Evolutionary conservation across 53 echinoderm and acorn worm species (phyloP).

Genomic region (Crossaster papposus): DNA sequence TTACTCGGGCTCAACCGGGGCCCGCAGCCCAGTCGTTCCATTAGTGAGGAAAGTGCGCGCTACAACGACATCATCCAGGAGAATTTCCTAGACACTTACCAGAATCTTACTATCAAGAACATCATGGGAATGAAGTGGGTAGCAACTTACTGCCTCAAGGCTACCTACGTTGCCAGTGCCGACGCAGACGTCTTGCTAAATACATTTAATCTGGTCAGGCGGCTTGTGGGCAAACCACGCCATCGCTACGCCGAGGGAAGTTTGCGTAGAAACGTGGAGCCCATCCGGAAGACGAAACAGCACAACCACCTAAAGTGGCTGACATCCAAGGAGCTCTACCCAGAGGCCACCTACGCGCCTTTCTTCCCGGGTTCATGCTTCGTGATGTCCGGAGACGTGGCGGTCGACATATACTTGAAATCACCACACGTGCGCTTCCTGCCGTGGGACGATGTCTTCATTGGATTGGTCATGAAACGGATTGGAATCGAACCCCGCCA

Average conservation of each 20-base stretch:
- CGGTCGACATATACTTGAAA: not conserved
- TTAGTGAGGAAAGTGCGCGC: slow-evolving; percentile 28
- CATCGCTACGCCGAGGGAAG: too few relatives aligned
- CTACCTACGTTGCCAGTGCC: slow-evolving; percentile 26
- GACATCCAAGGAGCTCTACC: too few relatives aligned
- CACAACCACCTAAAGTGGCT: too few relatives aligned
- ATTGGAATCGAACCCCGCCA: slow-evolving; percentile 23
- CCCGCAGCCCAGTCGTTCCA: not conserved
- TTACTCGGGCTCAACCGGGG: slow-evolving; percentile 5
- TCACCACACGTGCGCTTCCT: slow-evolving; percentile 38
- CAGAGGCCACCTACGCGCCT: too few relatives aligned
- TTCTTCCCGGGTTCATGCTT: too few relatives aligned
- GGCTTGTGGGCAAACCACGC: too few relatives aligned
- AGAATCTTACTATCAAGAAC: slow-evolving; percentile 41
- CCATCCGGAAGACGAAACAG: not conserved
- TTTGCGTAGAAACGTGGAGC: slow-evolving; percentile 4
- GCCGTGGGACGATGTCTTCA: too few relatives aligned
- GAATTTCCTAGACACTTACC: slow-evolving; percentile 35
- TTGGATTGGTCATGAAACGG: too few relatives aligned
- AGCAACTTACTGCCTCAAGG: slow-evolving; percentile 47
- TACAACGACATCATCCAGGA: slow-evolving; percentile 58
- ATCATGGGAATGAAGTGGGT: slow-evolving; percentile 60
- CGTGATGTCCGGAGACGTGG: too few relatives aligned
- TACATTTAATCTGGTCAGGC: too few relatives aligned
- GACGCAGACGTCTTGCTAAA: slow-evolving; percentile 37